Base-by-base conservation (phyloP, 2,113 vertebrate genomes). In the Myiopsitta monachus region DNA sequence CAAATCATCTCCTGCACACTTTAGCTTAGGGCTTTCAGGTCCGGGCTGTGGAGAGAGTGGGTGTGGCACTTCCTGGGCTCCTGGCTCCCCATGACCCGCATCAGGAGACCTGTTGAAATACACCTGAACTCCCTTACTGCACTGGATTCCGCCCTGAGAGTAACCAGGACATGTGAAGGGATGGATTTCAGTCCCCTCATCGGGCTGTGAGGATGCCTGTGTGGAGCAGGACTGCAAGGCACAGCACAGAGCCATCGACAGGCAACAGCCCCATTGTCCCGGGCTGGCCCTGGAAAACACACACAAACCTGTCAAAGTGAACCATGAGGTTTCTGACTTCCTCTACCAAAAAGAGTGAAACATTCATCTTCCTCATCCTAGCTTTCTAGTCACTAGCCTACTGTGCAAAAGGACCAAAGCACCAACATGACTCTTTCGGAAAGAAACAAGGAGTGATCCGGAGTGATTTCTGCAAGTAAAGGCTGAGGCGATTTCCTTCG, bases 131-230 rank as follows among this genome's bases (percentile, higher is more conserved):
- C 28, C 70, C 66, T 61, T 52, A 7, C 21, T 26, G 46, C 22
- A 7, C 28, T 26, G 31, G 28, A 31, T 10, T n/a, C 7, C 10
- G 3, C 41, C 14, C 17, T 3, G 14, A 26, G 73, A 44, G 14
- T 64, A 44, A 73, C 22, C n/a, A 75, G 70, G 33, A 28, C 5
- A 6, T 4, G 7, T 1, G 0, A 67, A 78, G 31, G 28, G 49
- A 14, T 41, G 27, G 30, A 26, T 41, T 74, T 54, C 33, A 57
- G n/a, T 47, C 26, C 21, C 41, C 13, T 26, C 0, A 0, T 21
- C 5, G 3, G 33, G 14, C 54, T 57, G 27, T 11, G 31, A 83
- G 24, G 52, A 67, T 54, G 11, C 21, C 22, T 38, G 12, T 27
- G 18, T 52, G 38, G 26, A 73, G 28, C 66, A 64, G 46, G n/a